These are phyloP conservation scores for Neogale vison DNA, from an alignment of 2,113 vertebrate species.

Conservation along the genomic window DNA sequence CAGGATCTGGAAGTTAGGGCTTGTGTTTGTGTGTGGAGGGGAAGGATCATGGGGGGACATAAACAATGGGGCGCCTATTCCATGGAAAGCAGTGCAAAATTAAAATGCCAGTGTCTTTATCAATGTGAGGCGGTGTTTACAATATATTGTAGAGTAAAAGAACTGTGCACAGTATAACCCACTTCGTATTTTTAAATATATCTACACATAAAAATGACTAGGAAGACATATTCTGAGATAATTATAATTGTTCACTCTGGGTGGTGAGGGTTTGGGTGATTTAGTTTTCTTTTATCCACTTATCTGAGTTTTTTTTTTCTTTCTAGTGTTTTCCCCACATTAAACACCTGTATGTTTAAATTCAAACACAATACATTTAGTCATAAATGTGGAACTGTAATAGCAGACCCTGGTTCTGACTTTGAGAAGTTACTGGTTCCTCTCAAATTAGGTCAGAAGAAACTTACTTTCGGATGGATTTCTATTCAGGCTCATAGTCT, in stretches of 20 bases:
- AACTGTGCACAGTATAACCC: not conserved
- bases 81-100: not conserved
- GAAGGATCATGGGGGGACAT: not conserved
- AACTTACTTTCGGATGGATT: not conserved
- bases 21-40: not conserved
- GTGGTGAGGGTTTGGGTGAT: not conserved
- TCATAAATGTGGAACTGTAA: not conserved
- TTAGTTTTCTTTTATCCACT: conserved; percentile 1
- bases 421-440: not conserved
- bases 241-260: not conserved
- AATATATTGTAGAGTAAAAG: not conserved
- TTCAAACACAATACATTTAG: not conserved
- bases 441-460: not conserved
- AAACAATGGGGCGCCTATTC: not conserved
- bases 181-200: conserved; percentile 17
- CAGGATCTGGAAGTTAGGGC: not conserved
- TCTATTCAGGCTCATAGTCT: not conserved
- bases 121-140: not conserved
- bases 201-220: not conserved
- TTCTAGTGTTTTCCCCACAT: not conserved
- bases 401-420: not conserved
- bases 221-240: not conserved
- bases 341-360: not conserved
- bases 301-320: not conserved
- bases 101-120: not conserved